Base-by-base conservation (phyloP, 2,113 vertebrate genomes). In the Saguinus imperator region DNA sequence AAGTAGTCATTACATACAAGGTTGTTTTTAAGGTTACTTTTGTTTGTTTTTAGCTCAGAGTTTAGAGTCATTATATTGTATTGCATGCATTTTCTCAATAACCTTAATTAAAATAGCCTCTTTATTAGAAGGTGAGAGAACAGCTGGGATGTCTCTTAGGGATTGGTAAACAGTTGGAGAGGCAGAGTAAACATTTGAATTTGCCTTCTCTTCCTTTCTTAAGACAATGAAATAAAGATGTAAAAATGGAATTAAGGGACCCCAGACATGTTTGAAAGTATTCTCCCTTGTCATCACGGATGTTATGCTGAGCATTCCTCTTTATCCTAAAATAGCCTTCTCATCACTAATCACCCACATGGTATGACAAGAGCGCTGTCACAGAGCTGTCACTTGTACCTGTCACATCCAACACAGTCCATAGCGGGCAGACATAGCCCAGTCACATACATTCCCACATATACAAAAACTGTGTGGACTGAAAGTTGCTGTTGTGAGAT, bases 61-160 rank as follows among this genome's bases (percentile, higher is more conserved):
- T 82, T 96, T 92, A 0, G 0, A 82, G 90, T 82, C 83, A 96
- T 64, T 91, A 73, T 80, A 76, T 84, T 88, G 86, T 95, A 97
- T 40, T 96, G 96, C 50, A 76, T 89, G n/a, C 16, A 95, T 14
- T 58, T 61, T 48, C 61, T 93, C 43, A 61, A 92, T 91, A 94
- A 97, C 18, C 91, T 85, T 94, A 95, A 97, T 73, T 97, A 97
- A 98, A 97, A 97, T 92, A 96, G 95, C 72, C 80, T 95, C 92
- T 91, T 80, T 21, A 83, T 48, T 68, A 85, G 68, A 94, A 81
- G 37, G 57, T 89, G 93, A 97, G 77, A 91, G 94, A 96, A 86
- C 9, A 94, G 70, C 88, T 45, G 21, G 92, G n/a, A 18, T 94
- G 61, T 95, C 50, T 35, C 88, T 93, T 13, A 75, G 52, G 58